Evolutionary conservation across 23 tunicate species (phyloP), one percentile per base, ranked within the genome.

Genomic region (Phallusia fumigata): DNA sequence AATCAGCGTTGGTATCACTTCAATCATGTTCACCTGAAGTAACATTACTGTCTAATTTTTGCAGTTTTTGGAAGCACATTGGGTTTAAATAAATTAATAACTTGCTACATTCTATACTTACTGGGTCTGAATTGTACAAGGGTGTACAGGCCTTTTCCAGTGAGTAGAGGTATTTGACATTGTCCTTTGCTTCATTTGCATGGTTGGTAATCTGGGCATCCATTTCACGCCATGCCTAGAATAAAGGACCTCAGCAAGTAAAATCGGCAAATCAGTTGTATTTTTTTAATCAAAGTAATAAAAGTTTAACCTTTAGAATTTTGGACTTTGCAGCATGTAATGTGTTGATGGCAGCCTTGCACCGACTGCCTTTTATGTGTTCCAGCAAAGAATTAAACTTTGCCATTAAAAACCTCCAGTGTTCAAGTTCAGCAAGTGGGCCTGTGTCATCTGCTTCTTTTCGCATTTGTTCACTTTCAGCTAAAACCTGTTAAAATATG

Each of bases 361-460:
- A 93, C 75, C 89, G 81, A 0, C 81, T 80, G 28, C 88, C 88
- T 64, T 93, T 92, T 65, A 97, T 97, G 65, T 93, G 97, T 31
- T 88, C 97, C 0, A 97, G 82, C n/a, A 97, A 73, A 18, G 99
- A 97, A 44, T 97, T 97, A 79, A 97, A 97, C 85, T 97, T 97
- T 0, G 97, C 75, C 97, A 92, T 97, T 19, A 93, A 88, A 86
- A 88, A 93, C 80, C 97, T 88, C 99, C 99, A 97, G 79, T 97
- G 99, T 65, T 97, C 99, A 45, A 97, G 74, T 83, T 97, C 99
- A 58, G 99, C 99, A 26, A 93, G 90, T 51, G 99, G 99, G 0
- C 99, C 99, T 19, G 97, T 97, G 84, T 97, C 99, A 78, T 97
- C 99, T 24, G 99, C 99, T 86, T 97, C 99, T 52, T 88, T 92